Evolutionary conservation across 2,113 vertebrate species (phyloP).

Genomic region (Struthidea cinerea): DNA sequence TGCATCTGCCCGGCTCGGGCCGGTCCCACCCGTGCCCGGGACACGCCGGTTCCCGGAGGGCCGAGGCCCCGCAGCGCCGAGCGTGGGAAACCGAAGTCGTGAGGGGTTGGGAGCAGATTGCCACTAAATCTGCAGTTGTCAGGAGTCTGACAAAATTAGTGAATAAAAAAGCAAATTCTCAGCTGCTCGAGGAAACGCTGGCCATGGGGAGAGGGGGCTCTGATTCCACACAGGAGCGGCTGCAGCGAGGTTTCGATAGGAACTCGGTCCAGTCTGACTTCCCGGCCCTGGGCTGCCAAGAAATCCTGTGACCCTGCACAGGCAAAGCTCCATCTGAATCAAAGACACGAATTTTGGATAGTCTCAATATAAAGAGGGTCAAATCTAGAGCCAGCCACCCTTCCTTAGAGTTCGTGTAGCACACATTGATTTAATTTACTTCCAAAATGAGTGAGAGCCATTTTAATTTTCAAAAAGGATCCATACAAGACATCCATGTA

Average conservation of each 20-base stretch:
- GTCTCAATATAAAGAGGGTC: not conserved
- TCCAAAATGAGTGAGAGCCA: not conserved
- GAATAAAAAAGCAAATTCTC: not conserved
- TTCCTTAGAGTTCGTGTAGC: not conserved
- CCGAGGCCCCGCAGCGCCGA: not conserved
- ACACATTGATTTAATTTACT: not conserved
- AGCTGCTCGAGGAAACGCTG: not conserved
- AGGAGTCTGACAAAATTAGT: not conserved
- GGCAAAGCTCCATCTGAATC: not conserved
- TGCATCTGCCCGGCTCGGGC: not conserved
- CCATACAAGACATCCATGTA: not conserved
- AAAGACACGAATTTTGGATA: not conserved
- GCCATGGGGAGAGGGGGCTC: not conserved
- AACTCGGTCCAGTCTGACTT: not conserved
- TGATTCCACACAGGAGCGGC: accelerated
- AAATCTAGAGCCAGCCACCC: not conserved
- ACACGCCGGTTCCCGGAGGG: not conserved
- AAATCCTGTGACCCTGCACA: not conserved
- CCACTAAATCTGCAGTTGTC: not conserved
- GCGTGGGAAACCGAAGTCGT: accelerated
- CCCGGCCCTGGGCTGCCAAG: not conserved
- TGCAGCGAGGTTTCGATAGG: not conserved
- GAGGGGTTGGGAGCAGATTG: accelerated
- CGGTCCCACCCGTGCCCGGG: not conserved
- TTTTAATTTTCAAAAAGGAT: not conserved